These are phyloP conservation scores for Takifugu rubripes DNA, from an alignment of 2,797 vertebrate species.

Conservation along the genomic window DNA sequence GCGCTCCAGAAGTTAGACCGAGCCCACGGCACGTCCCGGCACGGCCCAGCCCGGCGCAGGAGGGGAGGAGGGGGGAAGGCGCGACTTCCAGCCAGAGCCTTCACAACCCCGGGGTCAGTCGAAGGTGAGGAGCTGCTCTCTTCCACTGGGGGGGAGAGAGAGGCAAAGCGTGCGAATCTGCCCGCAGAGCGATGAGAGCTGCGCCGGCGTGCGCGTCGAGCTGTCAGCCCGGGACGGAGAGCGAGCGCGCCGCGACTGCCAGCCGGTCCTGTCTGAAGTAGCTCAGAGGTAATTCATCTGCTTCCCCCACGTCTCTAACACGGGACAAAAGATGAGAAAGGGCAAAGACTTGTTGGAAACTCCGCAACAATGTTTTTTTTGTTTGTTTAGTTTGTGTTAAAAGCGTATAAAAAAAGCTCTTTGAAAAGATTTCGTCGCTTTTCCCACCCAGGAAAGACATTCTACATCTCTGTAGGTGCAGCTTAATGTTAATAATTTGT, in stretches of 20 bases:
- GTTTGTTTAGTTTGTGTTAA: too few species aligned
- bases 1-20: neutral
- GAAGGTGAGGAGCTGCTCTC: constrained; percentile 45
- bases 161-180: neutral
- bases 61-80: constrained; percentile 28
- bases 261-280: too few species aligned
- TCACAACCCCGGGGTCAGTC: constrained; percentile 23
- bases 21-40: constrained; percentile 7
- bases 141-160: neutral
- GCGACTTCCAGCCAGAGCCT: constrained; percentile 46
- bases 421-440: too few species aligned
- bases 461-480: too few species aligned
- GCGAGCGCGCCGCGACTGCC: constrained; percentile 19
- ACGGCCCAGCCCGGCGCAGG: constrained; percentile 10
- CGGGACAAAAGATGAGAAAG: too few species aligned
- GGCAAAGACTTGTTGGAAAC: too few species aligned
- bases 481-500: too few species aligned
- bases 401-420: too few species aligned
- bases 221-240: constrained; percentile 1
- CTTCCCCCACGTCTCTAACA: too few species aligned
- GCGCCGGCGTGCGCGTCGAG: neutral
- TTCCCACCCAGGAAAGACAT: too few species aligned
- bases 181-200: constrained; percentile 19
- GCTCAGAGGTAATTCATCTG: too few species aligned
- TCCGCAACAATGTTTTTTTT: too few species aligned